Evolutionary conservation across 2,797 vertebrate species (phyloP).

Genomic region (Lagocephalus sceleratus): DNA sequence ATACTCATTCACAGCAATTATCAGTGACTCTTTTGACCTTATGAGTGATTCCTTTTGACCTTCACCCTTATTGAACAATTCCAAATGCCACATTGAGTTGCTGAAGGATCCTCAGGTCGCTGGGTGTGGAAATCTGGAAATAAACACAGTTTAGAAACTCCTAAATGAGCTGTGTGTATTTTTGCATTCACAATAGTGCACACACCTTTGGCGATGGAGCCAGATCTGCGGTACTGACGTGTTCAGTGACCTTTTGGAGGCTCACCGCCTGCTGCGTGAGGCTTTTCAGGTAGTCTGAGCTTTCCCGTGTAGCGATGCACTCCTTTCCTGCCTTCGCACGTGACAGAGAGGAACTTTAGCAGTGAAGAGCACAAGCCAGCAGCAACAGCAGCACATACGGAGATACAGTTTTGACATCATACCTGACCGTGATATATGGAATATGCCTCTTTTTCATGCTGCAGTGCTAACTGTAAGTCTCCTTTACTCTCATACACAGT

Average conservation of each 20-base stretch:
- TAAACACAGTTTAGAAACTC: slow-evolving; percentile 14
- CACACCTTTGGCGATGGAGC: slow-evolving; percentile 75
- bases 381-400: neutral
- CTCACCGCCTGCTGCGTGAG: slow-evolving; percentile 90
- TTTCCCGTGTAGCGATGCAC: slow-evolving; percentile 87
- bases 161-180: neutral
- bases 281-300: slow-evolving; percentile 89
- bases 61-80: slow-evolving; percentile 88
- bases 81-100: slow-evolving; percentile 92
- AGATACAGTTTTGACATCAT: neutral
- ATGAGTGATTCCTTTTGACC: neutral
- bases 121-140: slow-evolving; percentile 84
- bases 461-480: slow-evolving; percentile 87
- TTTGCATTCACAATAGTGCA: neutral
- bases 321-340: slow-evolving; percentile 81
- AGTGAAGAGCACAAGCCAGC: slow-evolving; percentile 12
- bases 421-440: slow-evolving; percentile 90
- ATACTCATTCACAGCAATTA: neutral
- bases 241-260: slow-evolving; percentile 90
- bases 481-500: slow-evolving; percentile 90
- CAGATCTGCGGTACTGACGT: slow-evolving; percentile 80
- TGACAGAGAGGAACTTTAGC: neutral
- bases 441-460: slow-evolving; percentile 90
- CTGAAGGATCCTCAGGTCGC: slow-evolving; percentile 83
- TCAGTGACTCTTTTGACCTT: no score